These are phyloP conservation scores for Suillia variegata DNA, from an alignment of 2,888 invertebrate genomes.

Conservation along the genomic window DNA sequence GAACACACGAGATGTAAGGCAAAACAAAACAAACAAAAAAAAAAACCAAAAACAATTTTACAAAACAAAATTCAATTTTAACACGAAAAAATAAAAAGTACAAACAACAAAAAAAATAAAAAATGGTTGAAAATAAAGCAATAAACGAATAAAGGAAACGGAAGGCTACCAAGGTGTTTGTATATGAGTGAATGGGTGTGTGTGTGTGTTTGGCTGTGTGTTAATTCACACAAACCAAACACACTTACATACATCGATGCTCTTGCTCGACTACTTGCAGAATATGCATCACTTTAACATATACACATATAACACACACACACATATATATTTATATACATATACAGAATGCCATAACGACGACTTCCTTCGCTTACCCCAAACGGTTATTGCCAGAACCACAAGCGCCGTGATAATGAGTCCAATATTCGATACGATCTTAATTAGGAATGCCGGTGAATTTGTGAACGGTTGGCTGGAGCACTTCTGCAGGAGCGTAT, in stretches of 20 bases:
- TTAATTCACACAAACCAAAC: no score
- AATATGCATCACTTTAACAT: no score
- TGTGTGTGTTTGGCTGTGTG: no score
- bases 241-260: no score
- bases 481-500: conserved; percentile 46
- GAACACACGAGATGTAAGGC: neutral
- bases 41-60: neutral
- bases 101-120: no score
- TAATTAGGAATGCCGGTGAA: conserved; percentile 41
- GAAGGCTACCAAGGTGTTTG: neutral
- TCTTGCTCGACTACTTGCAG: no score
- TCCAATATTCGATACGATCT: conserved; percentile 53
- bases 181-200: neutral
- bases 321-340: no score
- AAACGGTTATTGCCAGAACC: conserved; percentile 48
- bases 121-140: no score
- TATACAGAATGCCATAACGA: neutral
- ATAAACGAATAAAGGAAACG: neutral
- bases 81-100: no score
- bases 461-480: conserved; percentile 42
- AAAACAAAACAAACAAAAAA: neutral
- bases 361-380: no score
- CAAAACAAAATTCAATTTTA: neutral
- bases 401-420: conserved; percentile 50
- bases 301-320: no score